Percentiles rank a stretch among this genome's conserved stretches.
phyloP scores from a whole-genome alignment of 1,140 invertebrate species.

The Chironomus striatipennis region DNA sequence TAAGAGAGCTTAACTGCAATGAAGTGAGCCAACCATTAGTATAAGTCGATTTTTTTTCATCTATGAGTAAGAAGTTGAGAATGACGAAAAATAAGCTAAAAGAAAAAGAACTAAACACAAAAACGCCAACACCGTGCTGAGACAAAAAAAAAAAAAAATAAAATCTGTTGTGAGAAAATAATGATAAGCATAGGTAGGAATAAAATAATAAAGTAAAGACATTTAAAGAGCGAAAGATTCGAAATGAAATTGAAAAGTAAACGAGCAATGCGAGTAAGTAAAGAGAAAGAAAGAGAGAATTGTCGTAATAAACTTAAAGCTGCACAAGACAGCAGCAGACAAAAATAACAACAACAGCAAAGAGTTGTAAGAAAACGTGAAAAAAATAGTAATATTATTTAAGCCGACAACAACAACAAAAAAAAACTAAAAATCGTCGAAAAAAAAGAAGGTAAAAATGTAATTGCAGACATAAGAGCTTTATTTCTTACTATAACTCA shows the following conservation, averaged over 20 bases:
- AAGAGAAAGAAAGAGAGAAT: neutral
- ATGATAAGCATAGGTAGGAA: neutral
- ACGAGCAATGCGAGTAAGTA: too few relatives aligned
- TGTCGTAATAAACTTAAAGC: neutral
- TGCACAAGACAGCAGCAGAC: too few relatives aligned
- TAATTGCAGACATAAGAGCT: neutral
- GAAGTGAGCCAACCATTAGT: too few relatives aligned
- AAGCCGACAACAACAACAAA: neutral
- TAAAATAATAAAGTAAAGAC: neutral
- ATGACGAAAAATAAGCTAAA: neutral
- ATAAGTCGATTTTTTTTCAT: too few relatives aligned
- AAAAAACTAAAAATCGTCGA: too few relatives aligned
- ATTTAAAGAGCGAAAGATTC: neutral
- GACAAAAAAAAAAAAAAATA: neutral
- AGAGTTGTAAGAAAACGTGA: neutral
- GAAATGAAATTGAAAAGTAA: neutral
- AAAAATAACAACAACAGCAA: too few relatives aligned
- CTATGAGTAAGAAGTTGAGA: neutral
- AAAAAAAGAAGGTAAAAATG: neutral
- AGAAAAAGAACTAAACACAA: neutral
- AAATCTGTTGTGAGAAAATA: neutral
- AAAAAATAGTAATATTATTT: conserved; percentile 15
- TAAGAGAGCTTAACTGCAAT: too few relatives aligned
- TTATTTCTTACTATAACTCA: neutral
- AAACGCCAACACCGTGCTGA: neutral